phyloP scores from a whole-genome alignment of 2,113 vertebrate genomes.

The Tonatia bakeri region DNA sequence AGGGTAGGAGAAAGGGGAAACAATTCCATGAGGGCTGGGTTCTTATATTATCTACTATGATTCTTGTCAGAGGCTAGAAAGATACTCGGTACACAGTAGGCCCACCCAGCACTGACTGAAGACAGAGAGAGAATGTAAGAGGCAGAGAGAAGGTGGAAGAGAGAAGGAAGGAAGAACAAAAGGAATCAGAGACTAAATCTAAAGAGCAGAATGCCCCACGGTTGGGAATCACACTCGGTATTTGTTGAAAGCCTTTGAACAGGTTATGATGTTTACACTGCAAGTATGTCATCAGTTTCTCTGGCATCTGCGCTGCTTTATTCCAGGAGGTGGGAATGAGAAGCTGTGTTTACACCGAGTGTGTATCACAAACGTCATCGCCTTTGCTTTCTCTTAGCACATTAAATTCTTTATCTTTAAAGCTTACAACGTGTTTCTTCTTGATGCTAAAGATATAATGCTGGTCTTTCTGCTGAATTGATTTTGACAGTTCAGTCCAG shows the following conservation, averaged over 20 bases:
- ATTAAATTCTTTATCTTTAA: constrained; percentile 64
- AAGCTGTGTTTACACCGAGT: constrained; percentile 42
- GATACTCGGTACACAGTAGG: not conserved
- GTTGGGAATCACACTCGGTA: not conserved
- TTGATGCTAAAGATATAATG: constrained; percentile 52
- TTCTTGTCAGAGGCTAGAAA: not conserved
- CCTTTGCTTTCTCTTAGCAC: constrained; percentile 70
- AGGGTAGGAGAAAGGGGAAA: not conserved
- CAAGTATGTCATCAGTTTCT: not conserved
- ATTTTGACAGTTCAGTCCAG: constrained; percentile 47
- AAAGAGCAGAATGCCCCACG: not conserved
- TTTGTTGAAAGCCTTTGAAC: constrained; percentile 4
- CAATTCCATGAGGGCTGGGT: not conserved
- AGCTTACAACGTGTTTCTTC: constrained; percentile 54
- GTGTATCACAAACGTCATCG: constrained; percentile 50
- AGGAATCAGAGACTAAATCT: not conserved
- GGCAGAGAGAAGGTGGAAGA: too few species aligned
- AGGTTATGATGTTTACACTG: not conserved
- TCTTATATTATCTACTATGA: not conserved
- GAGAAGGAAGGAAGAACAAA: not conserved
- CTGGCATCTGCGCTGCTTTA: not conserved
- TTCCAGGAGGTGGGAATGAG: constrained; percentile 37
- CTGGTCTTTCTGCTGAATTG: constrained; percentile 60
- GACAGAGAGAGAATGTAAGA: not conserved
- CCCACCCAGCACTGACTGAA: not conserved